These are phyloP conservation scores for Cataglyphis hispanica DNA, from an alignment of 1,140 invertebrate species.

Conservation along the genomic window DNA sequence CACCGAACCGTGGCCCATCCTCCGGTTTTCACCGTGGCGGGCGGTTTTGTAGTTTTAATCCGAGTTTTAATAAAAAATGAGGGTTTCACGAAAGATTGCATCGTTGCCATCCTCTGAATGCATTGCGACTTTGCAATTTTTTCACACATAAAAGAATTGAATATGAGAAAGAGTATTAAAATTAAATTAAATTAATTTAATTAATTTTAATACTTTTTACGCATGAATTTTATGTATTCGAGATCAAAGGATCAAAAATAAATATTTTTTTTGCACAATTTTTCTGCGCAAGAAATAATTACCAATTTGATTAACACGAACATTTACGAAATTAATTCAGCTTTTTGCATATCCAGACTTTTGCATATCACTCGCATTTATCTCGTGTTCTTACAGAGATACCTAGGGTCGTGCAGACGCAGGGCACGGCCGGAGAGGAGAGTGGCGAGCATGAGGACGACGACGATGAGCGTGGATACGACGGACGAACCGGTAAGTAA, in stretches of 20 bases:
- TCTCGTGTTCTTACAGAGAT: constrained; percentile 86
- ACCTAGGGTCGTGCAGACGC: constrained; percentile 88
- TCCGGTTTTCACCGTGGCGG: constrained; percentile 19
- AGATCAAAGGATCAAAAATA: not conserved
- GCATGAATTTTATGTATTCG: not conserved
- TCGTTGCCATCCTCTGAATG: not conserved
- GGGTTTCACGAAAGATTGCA: constrained; percentile 11
- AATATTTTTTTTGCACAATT: not conserved
- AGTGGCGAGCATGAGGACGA: constrained; percentile 85
- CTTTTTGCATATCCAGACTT: not conserved
- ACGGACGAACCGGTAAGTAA: constrained; percentile 85
- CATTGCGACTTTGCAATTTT: not conserved
- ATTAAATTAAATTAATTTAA: too few species aligned
- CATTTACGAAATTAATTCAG: constrained; percentile 38
- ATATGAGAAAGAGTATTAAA: not conserved
- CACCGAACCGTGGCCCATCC: not conserved
- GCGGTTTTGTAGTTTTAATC: constrained; percentile 30
- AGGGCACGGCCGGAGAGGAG: constrained; percentile 88
- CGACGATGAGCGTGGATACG: constrained; percentile 82
- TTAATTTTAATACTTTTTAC: too few species aligned
- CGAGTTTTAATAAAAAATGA: constrained; percentile 28
- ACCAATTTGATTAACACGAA: not conserved
- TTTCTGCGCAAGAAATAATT: constrained; percentile 26
- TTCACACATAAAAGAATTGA: not conserved
- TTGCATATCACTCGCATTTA: constrained; percentile 46